Base-by-base conservation (phyloP, 2,888 invertebrate genomes). In the Tinea trinotella region DNA sequence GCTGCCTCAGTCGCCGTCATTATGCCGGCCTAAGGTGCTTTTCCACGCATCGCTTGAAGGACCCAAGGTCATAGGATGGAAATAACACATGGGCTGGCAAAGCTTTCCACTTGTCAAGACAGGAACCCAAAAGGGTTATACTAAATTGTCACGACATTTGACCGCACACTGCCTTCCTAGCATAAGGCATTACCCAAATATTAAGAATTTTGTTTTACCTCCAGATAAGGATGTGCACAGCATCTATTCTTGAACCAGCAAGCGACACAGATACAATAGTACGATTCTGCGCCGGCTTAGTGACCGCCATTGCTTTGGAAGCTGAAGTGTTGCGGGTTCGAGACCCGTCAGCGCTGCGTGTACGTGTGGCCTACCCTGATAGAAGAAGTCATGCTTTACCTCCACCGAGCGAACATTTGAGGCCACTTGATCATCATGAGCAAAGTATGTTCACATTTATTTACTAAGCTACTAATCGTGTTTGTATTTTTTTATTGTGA, bases 341-440 rank as follows among this genome's bases (percentile, higher is more conserved):
- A 34, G 90, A 93, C 65, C 90, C 93, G 0, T 85, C 86, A 52
- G 89, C 92, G 57, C 83, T 98, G 63, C 88, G 96, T 58, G 90
- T 97, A 59, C 93, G 94, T 83, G 92, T 97, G 20, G 91, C 92
- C 60, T 98, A 98, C 83, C 97, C 98, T 0, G 98, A 98, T 85
- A 94, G 96, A 64, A 91, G 93, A 68, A 90, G 92, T 56, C 95
- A 97, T 71, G 88, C 97, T 56, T 89, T 96, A 56, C 88, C 94
- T 55, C 97, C 97, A 2, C 89, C 92, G 52, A 83, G 89, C 6
- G 89, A 91, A 54, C 95, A 97, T 68, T 88, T 97, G 63, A 89
- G 93, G 30, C 89, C 91, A 53, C 88, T 93, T 63, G 90, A 91
- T 63, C 87, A 90, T 59, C 89, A 89, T 3, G 64, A 71, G 34